Evolutionary conservation across 2,888 invertebrate species (phyloP).

Genomic region (Campoplex capitator): DNA sequence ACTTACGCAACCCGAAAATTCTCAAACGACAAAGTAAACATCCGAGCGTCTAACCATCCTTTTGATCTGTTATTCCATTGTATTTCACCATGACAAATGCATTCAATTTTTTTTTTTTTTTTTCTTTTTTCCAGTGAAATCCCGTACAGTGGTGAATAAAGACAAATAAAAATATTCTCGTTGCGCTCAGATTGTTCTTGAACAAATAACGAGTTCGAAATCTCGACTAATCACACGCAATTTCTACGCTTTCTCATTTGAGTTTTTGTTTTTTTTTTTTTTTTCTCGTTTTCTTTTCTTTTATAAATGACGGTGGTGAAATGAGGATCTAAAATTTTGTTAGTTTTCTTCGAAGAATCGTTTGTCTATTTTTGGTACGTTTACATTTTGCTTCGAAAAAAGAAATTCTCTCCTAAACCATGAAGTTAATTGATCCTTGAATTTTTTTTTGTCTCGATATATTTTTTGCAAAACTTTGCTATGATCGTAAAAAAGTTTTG

Average conservation of each 20-base stretch:
- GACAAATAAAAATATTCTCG: not conserved
- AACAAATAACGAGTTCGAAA: not conserved
- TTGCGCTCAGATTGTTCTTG: not conserved
- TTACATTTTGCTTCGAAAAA: not conserved
- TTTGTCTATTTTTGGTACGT: too few relatives aligned
- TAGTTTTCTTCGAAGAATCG: not conserved
- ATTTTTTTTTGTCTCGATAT: not conserved
- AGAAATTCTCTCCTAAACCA: not conserved
- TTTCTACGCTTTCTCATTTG: not conserved
- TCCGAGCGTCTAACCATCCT: slow-evolving; percentile 2
- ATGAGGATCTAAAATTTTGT: not conserved
- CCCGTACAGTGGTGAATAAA: not conserved
- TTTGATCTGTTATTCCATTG: slow-evolving; percentile 13
- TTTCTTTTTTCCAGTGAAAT: not conserved
- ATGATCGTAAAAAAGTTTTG: not conserved
- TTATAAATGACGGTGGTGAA: not conserved
- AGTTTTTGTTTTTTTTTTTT: not conserved
- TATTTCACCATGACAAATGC: slow-evolving; percentile 26
- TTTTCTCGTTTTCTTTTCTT: too few relatives aligned
- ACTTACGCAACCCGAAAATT: slow-evolving; percentile 33
- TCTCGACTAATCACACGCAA: not conserved
- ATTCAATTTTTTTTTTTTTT: not conserved
- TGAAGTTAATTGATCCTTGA: not conserved
- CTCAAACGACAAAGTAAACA: slow-evolving; percentile 34
- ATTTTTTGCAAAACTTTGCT: not conserved